Evolutionary conservation across 2,113 vertebrate species (phyloP).

Genomic region (Melierax canorus): DNA sequence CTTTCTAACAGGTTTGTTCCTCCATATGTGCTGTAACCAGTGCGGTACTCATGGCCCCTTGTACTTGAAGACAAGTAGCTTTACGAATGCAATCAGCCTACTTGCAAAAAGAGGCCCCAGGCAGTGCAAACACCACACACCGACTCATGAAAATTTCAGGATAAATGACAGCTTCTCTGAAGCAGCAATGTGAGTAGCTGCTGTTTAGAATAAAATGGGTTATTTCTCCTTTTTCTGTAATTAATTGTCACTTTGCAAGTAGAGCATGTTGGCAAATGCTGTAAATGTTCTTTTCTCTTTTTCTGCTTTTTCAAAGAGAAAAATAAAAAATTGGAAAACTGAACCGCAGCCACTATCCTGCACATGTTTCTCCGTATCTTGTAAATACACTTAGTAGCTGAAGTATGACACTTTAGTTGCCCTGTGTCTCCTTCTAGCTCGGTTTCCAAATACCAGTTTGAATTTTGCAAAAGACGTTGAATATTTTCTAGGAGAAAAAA

Average conservation of each 20-base stretch:
- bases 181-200: neutral
- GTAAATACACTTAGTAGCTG: neutral
- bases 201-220: neutral
- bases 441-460: neutral
- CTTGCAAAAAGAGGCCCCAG: slow-evolving; percentile 26
- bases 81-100: neutral
- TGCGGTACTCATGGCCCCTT: neutral
- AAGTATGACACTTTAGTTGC: neutral
- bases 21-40: neutral
- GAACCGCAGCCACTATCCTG: neutral
- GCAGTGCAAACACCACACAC: slow-evolving; percentile 30
- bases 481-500: neutral
- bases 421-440: neutral
- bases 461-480: neutral
- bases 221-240: neutral
- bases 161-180: slow-evolving; percentile 31
- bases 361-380: neutral
- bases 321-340: neutral
- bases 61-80: neutral
- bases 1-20: neutral
- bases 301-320: neutral
- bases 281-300: neutral
- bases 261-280: neutral
- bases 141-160: slow-evolving; percentile 49
- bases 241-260: neutral